Conservation (phyloP, 2,797 vertebrate species). For the Enteromius argenteus region DNA sequence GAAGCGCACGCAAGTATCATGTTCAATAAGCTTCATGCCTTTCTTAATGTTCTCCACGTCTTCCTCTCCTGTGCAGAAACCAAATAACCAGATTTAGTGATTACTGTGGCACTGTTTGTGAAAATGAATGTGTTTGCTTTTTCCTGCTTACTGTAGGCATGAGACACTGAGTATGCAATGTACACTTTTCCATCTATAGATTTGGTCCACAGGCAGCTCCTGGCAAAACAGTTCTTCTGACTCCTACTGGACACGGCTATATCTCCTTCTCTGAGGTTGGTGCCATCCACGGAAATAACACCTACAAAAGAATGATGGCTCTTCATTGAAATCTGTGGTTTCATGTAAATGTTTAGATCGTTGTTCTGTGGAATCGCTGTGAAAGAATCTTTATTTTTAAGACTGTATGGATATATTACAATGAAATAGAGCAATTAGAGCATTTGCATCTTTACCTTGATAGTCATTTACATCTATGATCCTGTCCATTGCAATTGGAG, state of each 20-base stretch:
- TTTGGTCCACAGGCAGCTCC: slow-evolving; percentile 83
- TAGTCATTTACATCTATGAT: slow-evolving; percentile 79
- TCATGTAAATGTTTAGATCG: neutral
- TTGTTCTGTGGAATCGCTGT: neutral
- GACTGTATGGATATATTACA: neutral
- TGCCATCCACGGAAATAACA: slow-evolving; percentile 67
- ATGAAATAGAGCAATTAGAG: neutral
- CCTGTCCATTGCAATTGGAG: slow-evolving; percentile 76
- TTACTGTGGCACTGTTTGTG: neutral
- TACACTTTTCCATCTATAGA: slow-evolving; percentile 85
- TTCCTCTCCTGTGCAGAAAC: slow-evolving; percentile 67
- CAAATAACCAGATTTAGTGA: neutral
- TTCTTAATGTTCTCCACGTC: slow-evolving; percentile 73
- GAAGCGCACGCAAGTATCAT: slow-evolving; percentile 80
- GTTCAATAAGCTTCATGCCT: slow-evolving; percentile 78
- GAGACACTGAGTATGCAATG: slow-evolving; percentile 80
- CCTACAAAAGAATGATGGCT: slow-evolving; percentile 60
- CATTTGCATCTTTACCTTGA: slow-evolving; percentile 66
- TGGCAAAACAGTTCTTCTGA: slow-evolving; percentile 80
- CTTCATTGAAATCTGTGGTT: neutral
- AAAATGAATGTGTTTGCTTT: neutral
- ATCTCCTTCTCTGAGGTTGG: slow-evolving; percentile 82
- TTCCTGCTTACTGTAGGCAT: slow-evolving; percentile 77
- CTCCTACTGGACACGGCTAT: slow-evolving; percentile 81
- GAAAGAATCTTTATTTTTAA: neutral